Evolutionary conservation across 2,113 vertebrate genomes (phyloP).

Genomic region (Galbula dea): DNA sequence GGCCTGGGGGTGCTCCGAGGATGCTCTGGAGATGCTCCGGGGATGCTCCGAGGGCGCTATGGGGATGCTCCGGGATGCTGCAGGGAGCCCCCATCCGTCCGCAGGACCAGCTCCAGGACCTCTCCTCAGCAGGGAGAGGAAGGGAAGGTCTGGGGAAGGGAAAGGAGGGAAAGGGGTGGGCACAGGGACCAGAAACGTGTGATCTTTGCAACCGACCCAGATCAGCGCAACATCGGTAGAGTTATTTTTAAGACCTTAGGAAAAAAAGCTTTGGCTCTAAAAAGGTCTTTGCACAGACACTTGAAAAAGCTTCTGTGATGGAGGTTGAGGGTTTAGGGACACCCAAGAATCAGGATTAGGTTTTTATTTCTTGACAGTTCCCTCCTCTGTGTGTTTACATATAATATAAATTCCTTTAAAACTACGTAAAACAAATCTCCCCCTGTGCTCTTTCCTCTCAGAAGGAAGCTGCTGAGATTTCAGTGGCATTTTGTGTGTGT

Average conservation of each 20-base stretch:
- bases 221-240: background rate
- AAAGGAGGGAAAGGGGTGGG: background rate
- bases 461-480: background rate
- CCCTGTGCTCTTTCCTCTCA: fast-evolving
- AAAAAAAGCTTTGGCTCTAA: background rate
- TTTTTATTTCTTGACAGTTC: background rate
- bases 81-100: too few relatives aligned
- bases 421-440: too few relatives aligned
- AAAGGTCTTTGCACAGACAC: background rate
- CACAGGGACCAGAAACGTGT: background rate
- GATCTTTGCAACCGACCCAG: background rate
- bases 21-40: too few relatives aligned
- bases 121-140: background rate
- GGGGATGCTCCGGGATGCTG: too few relatives aligned
- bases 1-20: too few relatives aligned
- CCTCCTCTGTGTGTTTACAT: background rate
- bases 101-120: background rate
- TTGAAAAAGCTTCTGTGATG: background rate
- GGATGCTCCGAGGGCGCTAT: too few relatives aligned
- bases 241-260: background rate
- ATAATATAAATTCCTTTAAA: background rate
- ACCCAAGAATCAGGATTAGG: fast-evolving
- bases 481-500: fast-evolving
- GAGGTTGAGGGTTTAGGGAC: background rate
- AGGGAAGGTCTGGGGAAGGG: background rate